These are phyloP conservation scores for Aulostomus chinensis DNA, from an alignment of 2,797 vertebrate species.

Conservation along the genomic window DNA sequence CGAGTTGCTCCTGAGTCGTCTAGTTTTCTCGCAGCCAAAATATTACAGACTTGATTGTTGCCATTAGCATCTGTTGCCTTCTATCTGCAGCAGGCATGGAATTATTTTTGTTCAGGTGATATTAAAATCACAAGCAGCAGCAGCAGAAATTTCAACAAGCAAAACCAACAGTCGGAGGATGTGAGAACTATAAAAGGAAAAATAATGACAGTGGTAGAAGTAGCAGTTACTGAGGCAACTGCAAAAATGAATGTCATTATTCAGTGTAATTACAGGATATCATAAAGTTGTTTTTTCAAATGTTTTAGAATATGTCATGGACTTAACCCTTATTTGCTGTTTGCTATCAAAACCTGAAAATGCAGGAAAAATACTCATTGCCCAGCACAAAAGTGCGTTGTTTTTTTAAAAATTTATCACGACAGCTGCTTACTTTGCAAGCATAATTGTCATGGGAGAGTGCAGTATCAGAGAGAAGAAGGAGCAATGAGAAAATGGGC, in stretches of 20 bases:
- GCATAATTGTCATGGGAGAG: constrained; percentile 32
- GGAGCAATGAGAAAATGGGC: constrained; percentile 18
- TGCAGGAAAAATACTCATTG: not conserved
- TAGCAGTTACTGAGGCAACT: too few species aligned
- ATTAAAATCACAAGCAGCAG: not conserved
- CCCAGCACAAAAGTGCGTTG: constrained; percentile 3
- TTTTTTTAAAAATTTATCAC: constrained; percentile 42
- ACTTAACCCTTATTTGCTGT: constrained; percentile 10
- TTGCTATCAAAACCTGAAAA: constrained; percentile 21
- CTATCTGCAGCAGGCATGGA: constrained; percentile 2
- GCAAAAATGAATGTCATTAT: too few species aligned
- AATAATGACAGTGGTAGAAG: too few species aligned
- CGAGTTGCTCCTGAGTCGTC: too few species aligned
- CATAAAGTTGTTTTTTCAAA: too few species aligned
- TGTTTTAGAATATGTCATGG: too few species aligned
- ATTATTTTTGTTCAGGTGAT: too few species aligned
- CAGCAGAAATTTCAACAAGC: constrained; percentile 12
- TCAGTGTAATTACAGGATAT: too few species aligned
- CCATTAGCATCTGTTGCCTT: constrained; percentile 2
- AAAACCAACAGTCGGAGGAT: too few species aligned
- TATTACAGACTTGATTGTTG: constrained; percentile 8
- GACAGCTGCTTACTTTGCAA: constrained; percentile 31
- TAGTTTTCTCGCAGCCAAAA: constrained; percentile 6
- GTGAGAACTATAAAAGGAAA: too few species aligned
- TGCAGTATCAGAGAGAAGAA: constrained; percentile 12